Evolutionary conservation across 1,140 invertebrate species (phyloP).

Genomic region (Scaptomyza montana): DNA sequence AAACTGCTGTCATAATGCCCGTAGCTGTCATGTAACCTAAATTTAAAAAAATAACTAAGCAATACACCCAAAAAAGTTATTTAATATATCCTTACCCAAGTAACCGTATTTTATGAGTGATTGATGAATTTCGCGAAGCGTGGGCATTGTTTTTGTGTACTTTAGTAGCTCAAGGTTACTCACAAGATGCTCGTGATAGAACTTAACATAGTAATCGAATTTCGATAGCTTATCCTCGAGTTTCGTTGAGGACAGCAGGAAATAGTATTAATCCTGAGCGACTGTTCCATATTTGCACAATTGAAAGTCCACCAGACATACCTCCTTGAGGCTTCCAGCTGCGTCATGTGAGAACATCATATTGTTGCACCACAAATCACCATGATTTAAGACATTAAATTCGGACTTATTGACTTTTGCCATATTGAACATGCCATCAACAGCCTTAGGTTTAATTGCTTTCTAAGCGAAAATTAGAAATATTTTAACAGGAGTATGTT

Average conservation of each 20-base stretch:
- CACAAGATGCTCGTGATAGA: conserved; percentile 63
- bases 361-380: conserved; percentile 85
- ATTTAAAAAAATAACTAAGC: conserved; percentile 2
- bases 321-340: conserved; percentile 76
- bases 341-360: conserved; percentile 85
- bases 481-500: neutral
- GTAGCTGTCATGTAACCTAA: conserved; percentile 22
- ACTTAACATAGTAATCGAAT: conserved; percentile 72
- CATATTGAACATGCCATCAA: conserved; percentile 14
- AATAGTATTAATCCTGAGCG: conserved; percentile 65
- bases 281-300: conserved; percentile 60
- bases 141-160: conserved; percentile 73
- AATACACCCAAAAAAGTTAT: neutral
- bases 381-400: conserved; percentile 87
- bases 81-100: conserved; percentile 44
- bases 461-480: neutral
- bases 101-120: conserved; percentile 47
- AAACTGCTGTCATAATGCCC: conserved; percentile 43
- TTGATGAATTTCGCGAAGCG: conserved; percentile 56
- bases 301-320: conserved; percentile 66
- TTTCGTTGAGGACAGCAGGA: conserved; percentile 65
- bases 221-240: conserved; percentile 68
- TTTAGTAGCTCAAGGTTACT: conserved; percentile 59
- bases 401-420: conserved; percentile 71
- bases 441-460: neutral